Evolutionary conservation across 2,797 vertebrate species (phyloP).

Genomic region (Falco novaeseelandiae): DNA sequence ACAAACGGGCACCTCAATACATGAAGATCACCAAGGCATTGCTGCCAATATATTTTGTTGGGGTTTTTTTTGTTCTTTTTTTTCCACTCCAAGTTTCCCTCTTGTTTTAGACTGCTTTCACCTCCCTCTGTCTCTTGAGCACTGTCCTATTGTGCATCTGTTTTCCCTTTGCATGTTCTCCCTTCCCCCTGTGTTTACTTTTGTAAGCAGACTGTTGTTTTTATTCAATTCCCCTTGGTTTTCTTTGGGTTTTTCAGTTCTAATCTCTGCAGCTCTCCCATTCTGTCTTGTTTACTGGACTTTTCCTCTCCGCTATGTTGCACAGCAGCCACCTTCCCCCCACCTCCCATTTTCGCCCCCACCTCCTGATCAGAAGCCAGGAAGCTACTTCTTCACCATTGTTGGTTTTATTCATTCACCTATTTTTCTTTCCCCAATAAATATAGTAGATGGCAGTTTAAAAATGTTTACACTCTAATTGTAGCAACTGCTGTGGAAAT

Average conservation of each 20-base stretch:
- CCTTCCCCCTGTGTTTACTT: constrained; percentile 67
- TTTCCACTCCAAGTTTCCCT: background rate
- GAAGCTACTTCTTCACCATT: background rate
- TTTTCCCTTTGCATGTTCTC: constrained; percentile 64
- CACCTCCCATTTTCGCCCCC: background rate
- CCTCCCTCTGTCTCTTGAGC: background rate
- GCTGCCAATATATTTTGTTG: background rate
- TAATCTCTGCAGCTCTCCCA: constrained; percentile 24
- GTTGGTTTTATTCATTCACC: background rate
- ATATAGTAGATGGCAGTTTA: background rate
- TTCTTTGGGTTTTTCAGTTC: constrained; percentile 56
- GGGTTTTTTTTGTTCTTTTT: background rate
- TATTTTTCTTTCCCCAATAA: constrained; percentile 7
- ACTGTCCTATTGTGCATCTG: constrained; percentile 60
- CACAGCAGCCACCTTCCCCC: background rate
- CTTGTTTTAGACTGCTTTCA: background rate
- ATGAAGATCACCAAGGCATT: background rate
- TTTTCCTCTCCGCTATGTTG: background rate
- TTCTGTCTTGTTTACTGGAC: constrained; percentile 49
- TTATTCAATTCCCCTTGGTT: constrained; percentile 50
- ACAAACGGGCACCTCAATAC: background rate
- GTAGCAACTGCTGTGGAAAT: constrained; percentile 12
- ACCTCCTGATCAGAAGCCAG: constrained; percentile 5
- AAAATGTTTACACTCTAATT: constrained; percentile 16
- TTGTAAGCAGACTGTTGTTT: constrained; percentile 64